Evolutionary conservation across 2,113 vertebrate species (phyloP).

Genomic region (Ciconia maguari): DNA sequence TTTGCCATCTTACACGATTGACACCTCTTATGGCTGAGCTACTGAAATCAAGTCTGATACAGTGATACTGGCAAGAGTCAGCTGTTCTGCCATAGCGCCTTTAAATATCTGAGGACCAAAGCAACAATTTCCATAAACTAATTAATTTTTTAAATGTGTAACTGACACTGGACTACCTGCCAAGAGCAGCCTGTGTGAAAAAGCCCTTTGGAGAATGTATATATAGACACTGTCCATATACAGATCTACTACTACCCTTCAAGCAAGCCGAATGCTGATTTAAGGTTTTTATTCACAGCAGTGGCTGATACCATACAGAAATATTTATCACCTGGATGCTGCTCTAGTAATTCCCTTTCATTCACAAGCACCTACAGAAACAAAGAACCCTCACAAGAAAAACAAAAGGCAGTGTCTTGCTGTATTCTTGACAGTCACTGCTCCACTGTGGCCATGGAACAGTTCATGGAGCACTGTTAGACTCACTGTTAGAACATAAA

Average conservation of each 20-base stretch:
- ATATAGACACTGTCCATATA: not conserved
- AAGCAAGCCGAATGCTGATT: not conserved
- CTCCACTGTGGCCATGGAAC: not conserved
- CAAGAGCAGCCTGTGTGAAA: not conserved
- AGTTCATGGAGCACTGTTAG: not conserved
- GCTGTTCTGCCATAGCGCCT: not conserved
- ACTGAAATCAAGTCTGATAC: not conserved
- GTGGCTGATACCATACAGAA: not conserved
- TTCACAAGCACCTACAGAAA: not conserved
- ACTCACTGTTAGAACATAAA: not conserved
- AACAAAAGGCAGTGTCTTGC: not conserved
- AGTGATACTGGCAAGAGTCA: not conserved
- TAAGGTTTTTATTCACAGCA: not conserved
- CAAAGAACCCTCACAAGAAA: not conserved
- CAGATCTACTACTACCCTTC: not conserved
- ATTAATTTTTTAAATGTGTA: not conserved
- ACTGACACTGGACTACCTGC: constrained; percentile 8
- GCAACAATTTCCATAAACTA: not conserved
- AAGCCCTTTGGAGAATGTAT: not conserved
- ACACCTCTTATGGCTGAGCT: not conserved
- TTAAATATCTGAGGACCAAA: not conserved
- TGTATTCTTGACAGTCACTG: not conserved
- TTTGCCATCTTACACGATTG: not conserved
- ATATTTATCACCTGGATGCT: not conserved
- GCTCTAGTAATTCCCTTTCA: not conserved